A percentile compares a stretch with the other conserved stretches of the same genome.
phyloP scores from a whole-genome alignment of 2,888 invertebrate species.

The Molorchus minor region DNA sequence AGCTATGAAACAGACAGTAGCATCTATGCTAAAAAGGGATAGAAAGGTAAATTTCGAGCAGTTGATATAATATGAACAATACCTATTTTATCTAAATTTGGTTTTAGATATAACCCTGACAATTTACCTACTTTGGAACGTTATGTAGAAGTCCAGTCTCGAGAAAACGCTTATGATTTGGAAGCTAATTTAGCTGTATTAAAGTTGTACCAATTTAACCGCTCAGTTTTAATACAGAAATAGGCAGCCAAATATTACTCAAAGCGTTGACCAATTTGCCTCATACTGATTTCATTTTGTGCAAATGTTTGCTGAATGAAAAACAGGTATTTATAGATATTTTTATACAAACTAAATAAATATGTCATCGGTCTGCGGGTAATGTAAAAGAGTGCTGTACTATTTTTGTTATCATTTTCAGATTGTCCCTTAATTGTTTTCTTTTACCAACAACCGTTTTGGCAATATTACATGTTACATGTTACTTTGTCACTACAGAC shows the following conservation, averaged over 20 bases:
- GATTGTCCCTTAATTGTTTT: too few relatives aligned
- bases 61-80: neutral
- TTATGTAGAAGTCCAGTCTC: conserved; percentile 92
- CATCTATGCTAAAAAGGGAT: conserved; percentile 89
- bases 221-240: conserved; percentile 80
- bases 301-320: conserved; percentile 93
- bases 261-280: conserved; percentile 98
- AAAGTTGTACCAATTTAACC: conserved; percentile 97
- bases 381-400: too few relatives aligned
- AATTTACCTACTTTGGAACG: conserved; percentile 89
- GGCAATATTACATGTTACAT: too few relatives aligned
- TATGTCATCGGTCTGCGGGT: too few relatives aligned
- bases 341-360: too few relatives aligned
- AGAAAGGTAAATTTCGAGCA: conserved; percentile 74
- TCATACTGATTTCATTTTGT: conserved; percentile 96
- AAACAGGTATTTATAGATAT: conserved; percentile 65
- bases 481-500: too few relatives aligned
- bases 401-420: too few relatives aligned
- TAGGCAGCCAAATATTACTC: conserved; percentile 89
- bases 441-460: too few relatives aligned
- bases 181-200: conserved; percentile 97
- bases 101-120: conserved; percentile 91
- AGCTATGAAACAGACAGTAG: conserved; percentile 86
- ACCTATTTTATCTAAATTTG: conserved; percentile 45
- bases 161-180: conserved; percentile 93